Percentiles rank a stretch among this genome's conserved stretches.
phyloP scores from a whole-genome alignment of 1,140 invertebrate species.

The Eurosta solidaginis region DNA sequence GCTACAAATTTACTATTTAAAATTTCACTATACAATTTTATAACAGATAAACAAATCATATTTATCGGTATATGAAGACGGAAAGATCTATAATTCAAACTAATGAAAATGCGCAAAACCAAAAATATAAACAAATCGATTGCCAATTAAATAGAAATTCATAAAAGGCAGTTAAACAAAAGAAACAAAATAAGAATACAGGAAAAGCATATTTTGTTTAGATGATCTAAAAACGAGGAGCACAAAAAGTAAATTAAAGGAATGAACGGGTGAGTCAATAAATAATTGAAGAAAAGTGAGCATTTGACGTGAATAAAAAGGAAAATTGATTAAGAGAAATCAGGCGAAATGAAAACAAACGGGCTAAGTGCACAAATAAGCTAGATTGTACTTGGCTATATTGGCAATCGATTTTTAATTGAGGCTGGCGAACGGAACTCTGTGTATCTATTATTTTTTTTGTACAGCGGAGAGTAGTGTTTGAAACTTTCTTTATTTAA shows the following conservation, averaged over 20 bases:
- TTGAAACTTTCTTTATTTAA: no score
- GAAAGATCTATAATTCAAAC: not conserved
- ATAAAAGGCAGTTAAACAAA: constrained; percentile 1
- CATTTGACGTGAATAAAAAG: not conserved
- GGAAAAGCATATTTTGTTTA: not conserved
- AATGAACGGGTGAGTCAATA: not conserved
- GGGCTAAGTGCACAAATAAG: not conserved
- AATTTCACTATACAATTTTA: not conserved
- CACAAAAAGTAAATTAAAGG: not conserved
- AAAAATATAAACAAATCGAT: constrained; percentile 5
- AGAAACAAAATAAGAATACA: not conserved
- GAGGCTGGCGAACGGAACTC: no score
- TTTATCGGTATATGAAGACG: not conserved
- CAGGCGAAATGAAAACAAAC: not conserved
- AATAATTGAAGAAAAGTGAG: not conserved
- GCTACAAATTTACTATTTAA: not conserved
- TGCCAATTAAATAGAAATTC: constrained; percentile 24
- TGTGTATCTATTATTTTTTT: no score
- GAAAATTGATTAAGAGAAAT: not conserved
- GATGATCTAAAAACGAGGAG: not conserved
- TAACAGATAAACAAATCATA: constrained; percentile 25
- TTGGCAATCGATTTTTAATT: no score
- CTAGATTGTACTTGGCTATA: no score
- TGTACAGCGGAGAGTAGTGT: no score
- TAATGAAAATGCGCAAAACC: not conserved